Base-by-base conservation (phyloP, 2,888 invertebrate genomes). In the Hemithea aestivaria region DNA sequence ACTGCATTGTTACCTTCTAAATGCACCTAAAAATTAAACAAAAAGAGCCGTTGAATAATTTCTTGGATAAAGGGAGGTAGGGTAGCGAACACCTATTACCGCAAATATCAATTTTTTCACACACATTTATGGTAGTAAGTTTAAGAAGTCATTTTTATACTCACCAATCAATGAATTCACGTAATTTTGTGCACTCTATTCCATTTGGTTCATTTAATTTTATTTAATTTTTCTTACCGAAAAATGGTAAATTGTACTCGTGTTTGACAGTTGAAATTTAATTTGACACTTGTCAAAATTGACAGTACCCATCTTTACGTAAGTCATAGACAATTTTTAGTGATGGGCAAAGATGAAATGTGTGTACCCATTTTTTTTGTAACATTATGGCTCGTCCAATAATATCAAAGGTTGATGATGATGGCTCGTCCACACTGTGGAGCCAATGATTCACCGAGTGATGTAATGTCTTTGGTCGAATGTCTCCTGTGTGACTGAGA, bases 1-100 rank as follows among this genome's bases (percentile, higher is more conserved):
- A 85, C 68, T 80, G 78, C 81, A 81, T 81, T 51, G 45, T 68
- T 30, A 27, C n/a, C 34, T 39, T 45, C 26, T 8, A 32, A 20
- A 30, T 34, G 24, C 30, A 48, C 31, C 49, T 49, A 27, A 27
- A 50, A 45, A 43, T 23, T n/a, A 21, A 16, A 35, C 12, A 30
- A 31, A 21, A 33, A 6, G 20, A 4, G 28, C 8, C 10, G 16
- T 16, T 16, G 16, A 10, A 28, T 4, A 29, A 25, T 26, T 21
- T 22, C 16, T 24, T 6, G 2, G n/a, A 7, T n/a, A 9, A 6
- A 27, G 29, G 38, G 22, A 27, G 40, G 38, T 36, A 46, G 9
- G 12, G 16, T 16, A 11, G 5, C n/a, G 16, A 2, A 16, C 5
- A 10, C 1, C 2, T 6, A 24, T 24, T 3, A 24, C 6, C 12